Conservation (phyloP, 2,888 invertebrate genomes). For the Pilophorus perplexus region DNA sequence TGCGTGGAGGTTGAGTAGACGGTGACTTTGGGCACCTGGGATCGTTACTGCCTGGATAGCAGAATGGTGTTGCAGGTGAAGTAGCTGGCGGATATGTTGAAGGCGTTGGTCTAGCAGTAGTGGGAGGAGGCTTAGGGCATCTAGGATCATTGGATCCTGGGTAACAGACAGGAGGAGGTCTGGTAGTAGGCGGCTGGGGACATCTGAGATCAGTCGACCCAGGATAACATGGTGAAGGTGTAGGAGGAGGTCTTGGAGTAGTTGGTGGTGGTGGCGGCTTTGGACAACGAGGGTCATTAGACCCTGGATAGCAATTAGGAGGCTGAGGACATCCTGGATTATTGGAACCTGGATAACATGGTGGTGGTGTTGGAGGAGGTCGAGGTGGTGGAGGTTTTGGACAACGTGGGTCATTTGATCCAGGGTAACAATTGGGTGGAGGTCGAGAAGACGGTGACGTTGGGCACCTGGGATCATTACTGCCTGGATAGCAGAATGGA, state of each 20-base stretch:
- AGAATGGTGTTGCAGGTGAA: slow-evolving; percentile 50
- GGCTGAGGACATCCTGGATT: slow-evolving; percentile 50
- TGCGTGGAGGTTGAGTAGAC: slow-evolving; percentile 47
- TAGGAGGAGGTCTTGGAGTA: slow-evolving; percentile 1
- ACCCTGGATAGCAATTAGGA: slow-evolving; percentile 46
- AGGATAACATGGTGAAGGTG: slow-evolving; percentile 47
- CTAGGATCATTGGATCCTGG: slow-evolving; percentile 52
- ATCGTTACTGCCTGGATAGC: slow-evolving; percentile 52
- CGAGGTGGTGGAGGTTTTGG: too few species aligned
- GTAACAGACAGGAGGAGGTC: background rate
- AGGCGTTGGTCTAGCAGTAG: too few species aligned
- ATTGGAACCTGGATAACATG: slow-evolving; percentile 52
- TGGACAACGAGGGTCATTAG: slow-evolving; percentile 49
- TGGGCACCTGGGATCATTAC: slow-evolving; percentile 36
- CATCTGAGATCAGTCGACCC: slow-evolving; percentile 49
- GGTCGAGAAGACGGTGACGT: background rate
- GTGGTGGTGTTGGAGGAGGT: slow-evolving; percentile 43
- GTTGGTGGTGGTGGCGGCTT: too few species aligned
- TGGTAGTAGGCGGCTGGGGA: slow-evolving; percentile 49
- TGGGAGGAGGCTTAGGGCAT: too few species aligned
- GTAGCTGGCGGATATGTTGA: too few species aligned
- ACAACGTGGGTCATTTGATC: slow-evolving; percentile 50
- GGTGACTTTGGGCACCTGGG: slow-evolving; percentile 51
- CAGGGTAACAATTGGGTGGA: slow-evolving; percentile 1
- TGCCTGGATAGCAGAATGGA: slow-evolving; percentile 28